These are phyloP conservation scores for Peromyscus melanophrys DNA, from an alignment of 2,797 vertebrate species.

Conservation along the genomic window DNA sequence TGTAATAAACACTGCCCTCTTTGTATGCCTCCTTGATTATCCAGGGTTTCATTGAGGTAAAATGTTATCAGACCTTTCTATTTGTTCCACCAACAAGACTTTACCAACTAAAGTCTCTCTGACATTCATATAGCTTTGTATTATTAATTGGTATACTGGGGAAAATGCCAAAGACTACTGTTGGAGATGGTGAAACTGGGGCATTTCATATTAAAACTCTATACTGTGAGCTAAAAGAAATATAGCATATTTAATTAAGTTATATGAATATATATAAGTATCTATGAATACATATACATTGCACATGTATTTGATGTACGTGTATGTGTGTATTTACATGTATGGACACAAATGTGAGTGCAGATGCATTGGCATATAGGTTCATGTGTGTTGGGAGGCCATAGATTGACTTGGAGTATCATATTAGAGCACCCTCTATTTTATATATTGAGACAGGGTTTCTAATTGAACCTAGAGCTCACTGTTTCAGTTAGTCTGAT, in stretches of 20 bases:
- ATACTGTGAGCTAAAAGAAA: neutral
- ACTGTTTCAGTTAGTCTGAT: neutral
- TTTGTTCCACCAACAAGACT: neutral
- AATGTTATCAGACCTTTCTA: neutral
- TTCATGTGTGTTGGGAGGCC: neutral
- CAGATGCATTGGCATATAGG: neutral
- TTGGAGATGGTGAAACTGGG: neutral
- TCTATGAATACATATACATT: neutral
- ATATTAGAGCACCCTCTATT: neutral
- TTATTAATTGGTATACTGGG: neutral
- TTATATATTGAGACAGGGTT: neutral
- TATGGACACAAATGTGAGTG: neutral
- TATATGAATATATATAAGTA: neutral
- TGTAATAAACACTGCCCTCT: neutral
- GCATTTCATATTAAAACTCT: neutral
- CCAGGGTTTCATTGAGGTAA: neutral
- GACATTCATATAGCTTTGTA: neutral
- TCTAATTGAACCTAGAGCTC: neutral
- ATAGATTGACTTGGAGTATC: neutral
- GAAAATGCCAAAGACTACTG: neutral
- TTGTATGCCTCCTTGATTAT: neutral
- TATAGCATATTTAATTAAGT: neutral
- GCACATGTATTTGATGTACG: neutral
- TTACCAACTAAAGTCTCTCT: neutral
- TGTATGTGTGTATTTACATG: neutral